These are phyloP conservation scores for Isichthys henryi DNA, from an alignment of 2,113 vertebrate genomes.

Conservation along the genomic window DNA sequence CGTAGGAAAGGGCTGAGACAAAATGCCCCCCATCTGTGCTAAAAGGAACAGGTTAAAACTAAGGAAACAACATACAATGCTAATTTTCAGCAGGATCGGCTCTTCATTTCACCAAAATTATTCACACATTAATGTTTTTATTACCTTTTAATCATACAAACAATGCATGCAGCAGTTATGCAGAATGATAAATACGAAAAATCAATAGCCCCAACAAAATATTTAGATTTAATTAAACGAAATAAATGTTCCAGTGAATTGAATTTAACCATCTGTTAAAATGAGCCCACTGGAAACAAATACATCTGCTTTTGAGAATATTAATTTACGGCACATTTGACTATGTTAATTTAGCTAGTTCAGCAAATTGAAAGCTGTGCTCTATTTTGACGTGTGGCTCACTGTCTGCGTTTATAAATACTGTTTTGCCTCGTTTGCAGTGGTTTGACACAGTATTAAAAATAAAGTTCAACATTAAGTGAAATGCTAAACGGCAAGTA, in stretches of 20 bases:
- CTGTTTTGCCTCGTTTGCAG: not conserved
- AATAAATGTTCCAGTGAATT: not conserved
- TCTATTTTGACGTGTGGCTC: not conserved
- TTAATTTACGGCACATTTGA: not conserved
- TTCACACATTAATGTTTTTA: not conserved
- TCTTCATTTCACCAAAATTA: not conserved
- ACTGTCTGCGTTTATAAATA: not conserved
- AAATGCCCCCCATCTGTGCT: not conserved
- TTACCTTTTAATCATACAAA: not conserved
- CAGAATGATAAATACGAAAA: not conserved
- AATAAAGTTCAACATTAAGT: not conserved
- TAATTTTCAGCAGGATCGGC: not conserved
- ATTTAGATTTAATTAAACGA: not conserved
- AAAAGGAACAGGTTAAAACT: conserved; percentile 27
- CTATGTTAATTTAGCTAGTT: not conserved
- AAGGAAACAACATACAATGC: not conserved
- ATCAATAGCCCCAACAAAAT: not conserved
- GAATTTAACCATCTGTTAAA: not conserved
- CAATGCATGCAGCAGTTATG: not conserved
- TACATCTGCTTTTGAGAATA: not conserved
- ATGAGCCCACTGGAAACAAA: not conserved
- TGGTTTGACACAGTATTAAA: not conserved
- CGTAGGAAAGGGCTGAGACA: not conserved
- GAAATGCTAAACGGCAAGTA: not conserved
- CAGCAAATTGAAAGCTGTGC: not conserved